phyloP scores from a whole-genome alignment of 2,797 vertebrate species.

The Loriculus beryllinus region DNA sequence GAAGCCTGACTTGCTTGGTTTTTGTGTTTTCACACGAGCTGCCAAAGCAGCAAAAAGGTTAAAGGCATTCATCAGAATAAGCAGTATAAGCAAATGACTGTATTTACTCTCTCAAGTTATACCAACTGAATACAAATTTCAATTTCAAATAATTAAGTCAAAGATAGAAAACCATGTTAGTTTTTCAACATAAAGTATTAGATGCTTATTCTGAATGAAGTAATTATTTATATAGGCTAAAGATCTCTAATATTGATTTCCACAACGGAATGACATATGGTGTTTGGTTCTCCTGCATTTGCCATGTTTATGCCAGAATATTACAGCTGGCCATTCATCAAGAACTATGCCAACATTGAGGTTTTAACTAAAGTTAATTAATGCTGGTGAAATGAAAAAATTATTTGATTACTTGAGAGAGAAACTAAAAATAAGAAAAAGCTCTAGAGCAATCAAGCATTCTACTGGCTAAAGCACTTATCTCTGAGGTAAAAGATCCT shows the following conservation, averaged over 20 bases:
- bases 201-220: conserved; percentile 1
- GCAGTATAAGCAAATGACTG: background rate
- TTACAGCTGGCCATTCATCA: background rate
- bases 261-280: background rate
- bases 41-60: conserved; percentile 23
- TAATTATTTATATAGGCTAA: background rate
- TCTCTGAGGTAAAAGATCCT: background rate
- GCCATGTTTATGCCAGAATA: background rate
- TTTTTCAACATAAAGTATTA: background rate
- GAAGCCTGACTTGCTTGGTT: background rate
- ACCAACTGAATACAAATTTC: background rate
- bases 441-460: background rate
- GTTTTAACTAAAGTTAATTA: background rate
- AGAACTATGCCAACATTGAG: background rate
- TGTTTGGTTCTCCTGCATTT: background rate
- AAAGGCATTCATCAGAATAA: background rate
- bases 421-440: background rate
- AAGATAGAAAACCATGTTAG: background rate
- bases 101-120: background rate
- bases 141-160: conserved; percentile 6
- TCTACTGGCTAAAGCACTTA: background rate
- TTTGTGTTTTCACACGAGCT: conserved; percentile 9
- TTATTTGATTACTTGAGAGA: background rate
- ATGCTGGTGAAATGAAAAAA: background rate
- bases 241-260: conserved; percentile 20